Evolutionary conservation across 2,888 invertebrate species (phyloP), one percentile per base, ranked within the genome.

Genomic region (Drosophila incognita): DNA sequence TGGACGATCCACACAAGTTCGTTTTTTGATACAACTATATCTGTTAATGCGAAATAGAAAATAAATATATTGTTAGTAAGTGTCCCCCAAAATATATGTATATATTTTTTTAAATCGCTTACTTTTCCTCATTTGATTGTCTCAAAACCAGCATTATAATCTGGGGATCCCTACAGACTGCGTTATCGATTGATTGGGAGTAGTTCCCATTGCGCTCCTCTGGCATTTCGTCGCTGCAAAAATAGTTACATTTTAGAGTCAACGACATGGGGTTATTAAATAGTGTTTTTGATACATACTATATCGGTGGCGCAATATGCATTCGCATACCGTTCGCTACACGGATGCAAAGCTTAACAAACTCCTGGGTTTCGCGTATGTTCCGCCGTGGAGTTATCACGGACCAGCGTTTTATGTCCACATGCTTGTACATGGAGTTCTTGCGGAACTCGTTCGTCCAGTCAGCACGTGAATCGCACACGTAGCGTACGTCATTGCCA

Each of bases 1-100:
- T 0, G 96, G 96, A 40, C 96, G 94, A 78, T 97, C 97, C 0
- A 97, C 94, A 18, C 95, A 96, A 76, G 96, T 96, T 76, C 96
- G 96, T 91, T 98, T 98, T 92, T 99, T 99, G 13, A 99, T 96
- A 0, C 97, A 96, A 60, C 96, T 95, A 85, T 99, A 98, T 31
- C 95, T 94, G 76, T 38, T 7, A 10, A 18, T n/a, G n/a, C 8
- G 40, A 40, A 40, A 35, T 7, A 18, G 3, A n/a, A 57, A 35
- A 33, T 46, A 36, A 8, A 1, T 11, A 4, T 38, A 31, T 21
- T 42, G 42, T 48, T 56, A 51, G n/a, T 36, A 18, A 46, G 13
- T 27, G 33, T 1, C 7, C 10, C 1, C 5, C 11, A 42, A 2
- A 38, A 36, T 5, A 18, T 31, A 15, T 35, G 18, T 0, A 15